Evolutionary conservation across 2,113 vertebrate species (phyloP), one percentile per base, ranked within the genome.

Genomic region (Carassius gibelio): DNA sequence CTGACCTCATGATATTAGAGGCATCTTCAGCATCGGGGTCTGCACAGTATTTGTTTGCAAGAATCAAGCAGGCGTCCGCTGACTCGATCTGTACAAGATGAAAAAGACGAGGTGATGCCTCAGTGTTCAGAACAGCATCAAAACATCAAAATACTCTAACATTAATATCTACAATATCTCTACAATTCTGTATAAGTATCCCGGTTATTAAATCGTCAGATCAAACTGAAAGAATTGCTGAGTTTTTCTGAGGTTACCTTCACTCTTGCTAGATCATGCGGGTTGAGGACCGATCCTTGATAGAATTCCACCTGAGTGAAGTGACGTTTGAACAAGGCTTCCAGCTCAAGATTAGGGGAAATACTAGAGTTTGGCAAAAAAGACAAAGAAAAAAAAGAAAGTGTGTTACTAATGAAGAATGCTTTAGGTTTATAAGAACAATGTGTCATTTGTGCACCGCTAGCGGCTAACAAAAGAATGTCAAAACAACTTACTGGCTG

Each of bases 251-350:
- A 85, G n/a, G 82, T 95, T 99, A 99, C 98, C 98, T 99, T 99
- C 87, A 99, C 97, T 95, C 98, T 95, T 0, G 98, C 98, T 90
- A 99, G 94, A 93, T 99, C 98, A 81, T 99, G 98, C 62, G 98
- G 98, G 95, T 99, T 99, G 91, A 99, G 97, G 90, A 99, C 98
- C 89, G 98, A 99, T 94, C 98, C 98, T 95, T 99, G 98, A 95
- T 98, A 99, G 95, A 99, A 99, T 94, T 99, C 98, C 93, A 99
- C 98, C 96, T 99, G 98, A 93, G 98, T 99, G 94, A 99, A 99
- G 92, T 99, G 98, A 84, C 98, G 95, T 93, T 99, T 99, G 94
- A 99, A 99, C 92, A 99, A 97, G 96, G 98, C 98, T 97, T 99
- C 98, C 91, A 99, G 96, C 96, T 99, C 98, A 97, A 99, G 97